phyloP scores from a whole-genome alignment of 1,140 invertebrate genomes.

The Anadara kagoshimensis region DNA sequence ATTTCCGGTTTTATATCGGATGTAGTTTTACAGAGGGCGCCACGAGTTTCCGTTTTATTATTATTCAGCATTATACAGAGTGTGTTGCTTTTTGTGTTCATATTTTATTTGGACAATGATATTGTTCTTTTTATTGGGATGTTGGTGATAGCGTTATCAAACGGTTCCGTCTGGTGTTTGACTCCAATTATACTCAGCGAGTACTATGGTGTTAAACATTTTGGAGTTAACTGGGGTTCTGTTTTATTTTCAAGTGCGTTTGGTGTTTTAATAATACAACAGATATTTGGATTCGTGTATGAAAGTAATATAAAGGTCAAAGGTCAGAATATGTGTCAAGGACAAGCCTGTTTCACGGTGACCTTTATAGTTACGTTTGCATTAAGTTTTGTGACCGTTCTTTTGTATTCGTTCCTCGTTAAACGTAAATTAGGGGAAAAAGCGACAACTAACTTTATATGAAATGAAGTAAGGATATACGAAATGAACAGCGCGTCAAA shows the following conservation, averaged over 20 bases:
- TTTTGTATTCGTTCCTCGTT: too few species aligned
- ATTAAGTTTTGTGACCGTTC: too few species aligned
- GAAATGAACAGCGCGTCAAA: too few species aligned
- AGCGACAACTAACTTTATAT: too few species aligned
- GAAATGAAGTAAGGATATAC: too few species aligned
- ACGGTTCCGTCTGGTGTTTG: conserved; percentile 63
- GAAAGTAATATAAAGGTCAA: conserved; percentile 42
- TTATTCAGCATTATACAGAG: conserved; percentile 55
- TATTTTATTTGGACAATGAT: conserved; percentile 53
- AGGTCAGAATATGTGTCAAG: conserved; percentile 53
- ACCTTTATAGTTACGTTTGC: conserved; percentile 53
- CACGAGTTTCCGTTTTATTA: conserved; percentile 51
- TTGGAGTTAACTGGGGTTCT: conserved; percentile 61
- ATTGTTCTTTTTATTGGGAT: conserved; percentile 45
- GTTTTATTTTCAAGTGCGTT: conserved; percentile 62
- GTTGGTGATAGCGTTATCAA: conserved; percentile 57
- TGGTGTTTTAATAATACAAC: conserved; percentile 52
- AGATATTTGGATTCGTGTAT: conserved; percentile 57
- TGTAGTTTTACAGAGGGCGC: conserved; percentile 50
- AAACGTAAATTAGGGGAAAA: too few species aligned
- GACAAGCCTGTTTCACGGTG: conserved; percentile 54
- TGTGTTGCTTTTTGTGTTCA: conserved; percentile 40
- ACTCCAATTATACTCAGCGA: conserved; percentile 65
- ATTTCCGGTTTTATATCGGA: conserved; percentile 56
- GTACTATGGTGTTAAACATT: conserved; percentile 62